These are phyloP conservation scores for Xiphophorus couchianus DNA, from an alignment of 2,113 vertebrate genomes.

Conservation along the genomic window DNA sequence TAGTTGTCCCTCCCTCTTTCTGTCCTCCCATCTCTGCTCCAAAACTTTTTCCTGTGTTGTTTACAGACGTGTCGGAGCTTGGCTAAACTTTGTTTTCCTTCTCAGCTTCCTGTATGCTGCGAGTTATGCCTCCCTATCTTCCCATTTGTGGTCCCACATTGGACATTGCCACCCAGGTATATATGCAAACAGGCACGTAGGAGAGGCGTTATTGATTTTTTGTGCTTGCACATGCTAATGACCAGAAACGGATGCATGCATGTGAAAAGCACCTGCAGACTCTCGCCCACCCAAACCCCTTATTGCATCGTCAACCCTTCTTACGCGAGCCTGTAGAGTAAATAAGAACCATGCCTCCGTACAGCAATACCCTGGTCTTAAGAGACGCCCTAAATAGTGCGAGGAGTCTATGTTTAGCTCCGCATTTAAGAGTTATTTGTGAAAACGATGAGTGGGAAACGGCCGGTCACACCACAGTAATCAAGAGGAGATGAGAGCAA, in stretches of 20 bases:
- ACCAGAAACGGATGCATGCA: constrained; percentile 7
- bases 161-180: constrained; percentile 5
- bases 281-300: neutral
- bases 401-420: constrained; percentile 51
- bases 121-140: neutral
- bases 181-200: constrained; percentile 4
- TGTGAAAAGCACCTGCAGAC: constrained; percentile 14
- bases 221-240: constrained; percentile 18
- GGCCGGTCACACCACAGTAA: constrained; percentile 59
- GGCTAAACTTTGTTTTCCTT: constrained; percentile 35
- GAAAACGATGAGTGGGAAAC: constrained; percentile 26
- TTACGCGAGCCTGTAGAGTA: constrained; percentile 22
- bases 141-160: neutral
- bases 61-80: constrained; percentile 61
- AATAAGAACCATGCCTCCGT: constrained; percentile 31
- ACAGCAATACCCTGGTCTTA: constrained; percentile 9
- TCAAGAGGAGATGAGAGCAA: constrained; percentile 65
- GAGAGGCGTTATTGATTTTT: neutral
- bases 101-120: constrained; percentile 39
- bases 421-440: constrained; percentile 41
- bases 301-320: constrained; percentile 14
- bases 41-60: constrained; percentile 54
- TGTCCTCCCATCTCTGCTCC: constrained; percentile 38
- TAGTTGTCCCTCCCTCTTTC: constrained; percentile 49
- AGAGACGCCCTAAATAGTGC: neutral